A percentile compares a stretch with the other conserved stretches of the same genome.
Evolutionary conservation across 2,888 invertebrate species (phyloP).

Genomic region (Dicycla oo): DNA sequence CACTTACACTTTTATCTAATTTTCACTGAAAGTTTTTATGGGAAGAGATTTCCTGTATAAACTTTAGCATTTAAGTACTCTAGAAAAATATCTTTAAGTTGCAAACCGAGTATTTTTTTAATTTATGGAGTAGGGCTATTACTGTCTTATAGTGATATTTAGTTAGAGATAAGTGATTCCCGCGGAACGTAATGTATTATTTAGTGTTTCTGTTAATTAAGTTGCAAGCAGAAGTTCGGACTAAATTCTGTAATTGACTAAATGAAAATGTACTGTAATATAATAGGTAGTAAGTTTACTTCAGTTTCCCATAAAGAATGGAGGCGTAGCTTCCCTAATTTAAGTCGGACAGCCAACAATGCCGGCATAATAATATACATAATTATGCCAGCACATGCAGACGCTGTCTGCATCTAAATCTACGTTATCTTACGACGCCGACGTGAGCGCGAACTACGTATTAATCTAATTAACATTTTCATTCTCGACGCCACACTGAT

Average conservation of each 20-base stretch:
- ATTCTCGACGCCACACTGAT: slow-evolving; percentile 32
- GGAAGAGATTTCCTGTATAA: slow-evolving; percentile 25
- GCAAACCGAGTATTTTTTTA: neutral
- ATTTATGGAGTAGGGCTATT: neutral
- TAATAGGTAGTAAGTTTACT: slow-evolving; percentile 13
- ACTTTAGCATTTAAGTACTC: slow-evolving; percentile 28
- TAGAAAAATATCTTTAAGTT: slow-evolving; percentile 17
- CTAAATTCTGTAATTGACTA: slow-evolving; percentile 12
- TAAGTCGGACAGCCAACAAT: slow-evolving; percentile 32
- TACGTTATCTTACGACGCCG: slow-evolving; percentile 41
- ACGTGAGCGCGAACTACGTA: slow-evolving; percentile 26
- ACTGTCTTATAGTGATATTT: neutral
- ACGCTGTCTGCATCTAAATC: slow-evolving; percentile 47
- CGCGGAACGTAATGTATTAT: neutral
- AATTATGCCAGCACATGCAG: slow-evolving; percentile 26
- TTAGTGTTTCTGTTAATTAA: neutral
- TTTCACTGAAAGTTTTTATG: slow-evolving; percentile 42
- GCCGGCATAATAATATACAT: slow-evolving; percentile 26
- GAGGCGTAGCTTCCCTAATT: slow-evolving; percentile 33
- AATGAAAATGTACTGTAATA: slow-evolving; percentile 14
- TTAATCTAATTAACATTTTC: slow-evolving; percentile 56
- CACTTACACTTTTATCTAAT: slow-evolving; percentile 46
- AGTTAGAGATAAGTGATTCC: too few relatives aligned
- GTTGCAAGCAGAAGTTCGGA: slow-evolving; percentile 19
- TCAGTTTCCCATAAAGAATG: slow-evolving; percentile 20